Base-by-base conservation (phyloP, 2,113 vertebrate species). In the Melanerpes aurifrons region DNA sequence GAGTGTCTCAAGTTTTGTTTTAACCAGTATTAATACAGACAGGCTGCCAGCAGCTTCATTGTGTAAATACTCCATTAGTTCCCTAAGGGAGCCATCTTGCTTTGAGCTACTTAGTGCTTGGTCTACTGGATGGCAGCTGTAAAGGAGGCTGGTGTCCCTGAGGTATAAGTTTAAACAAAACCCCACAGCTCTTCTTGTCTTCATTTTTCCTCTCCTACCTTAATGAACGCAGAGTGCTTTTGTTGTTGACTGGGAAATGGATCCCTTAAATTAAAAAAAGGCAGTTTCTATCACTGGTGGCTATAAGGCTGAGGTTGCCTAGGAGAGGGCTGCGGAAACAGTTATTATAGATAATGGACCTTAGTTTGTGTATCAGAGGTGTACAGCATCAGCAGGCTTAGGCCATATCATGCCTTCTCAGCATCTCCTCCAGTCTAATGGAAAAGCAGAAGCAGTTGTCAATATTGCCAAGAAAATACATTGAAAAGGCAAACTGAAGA, bases 31-130 rank as follows among this genome's bases (percentile, higher is more conserved):
- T 89, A 93, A 94, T 82, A 91, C 82, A 86, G 90, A 90, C 70
- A 92, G 54, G 54, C 78, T 93, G 86, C 89, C 80, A 61, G 63
- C 73, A 80, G 32, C 73, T 79, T 89, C 68, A 5, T 68, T 82
- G 66, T 82, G 22, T 61, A 94, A 82, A 82, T 83, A 87, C 50
- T 78, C 74, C 32, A 28, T 40, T 47, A 67, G 61, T 45, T 90
- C 92, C 85, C 77, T 88, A 21, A 83, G 89, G 82, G 72, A 87
- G 5, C 54, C 76, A 45, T 95, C 82, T 87, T 91, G 71, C 78
- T 96, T 90, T 92, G 85, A 93, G 81, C 76, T 92, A 47, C 81
- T 86, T 94, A 90, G 92, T 8, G 1, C 87, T 95, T 95, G 86
- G 80, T 85, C 64, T 82, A 3, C 83, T 63, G 86, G 87, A 86